Evolutionary conservation across 2,888 invertebrate genomes (phyloP), one percentile per base, ranked within the genome.

Genomic region (Cryptocephalus primarius): DNA sequence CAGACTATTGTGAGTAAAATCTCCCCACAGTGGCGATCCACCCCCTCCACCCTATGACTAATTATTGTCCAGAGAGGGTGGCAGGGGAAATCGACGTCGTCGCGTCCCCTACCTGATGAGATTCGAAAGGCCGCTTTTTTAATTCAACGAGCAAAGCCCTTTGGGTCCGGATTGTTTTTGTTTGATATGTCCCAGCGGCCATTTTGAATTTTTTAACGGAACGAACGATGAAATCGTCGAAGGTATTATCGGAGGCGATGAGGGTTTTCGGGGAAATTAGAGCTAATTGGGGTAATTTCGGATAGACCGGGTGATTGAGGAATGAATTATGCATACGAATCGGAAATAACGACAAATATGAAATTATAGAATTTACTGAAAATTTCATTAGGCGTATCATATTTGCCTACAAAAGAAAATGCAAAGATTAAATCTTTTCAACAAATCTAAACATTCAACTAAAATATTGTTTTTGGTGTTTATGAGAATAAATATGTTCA

Each of bases 41-140:
- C 65, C 64, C 22, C 22, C 22, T 22, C 22, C 22, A 22, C 64
- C 55, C 62, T 62, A 65, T 66, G 66, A 67, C 66, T 67, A 67
- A 67, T 67, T 67, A 66, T 60, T 66, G 66, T 64, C 65, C 65
- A 61, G 64, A 61, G 60, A 62, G 53, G 57, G 55, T 59, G 43
- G 33, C 49, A 13, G 40, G 40, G 40, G 22, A 22, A 22, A 22
- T 22, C 22, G 22, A 22, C 22, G 22, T 22, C 22, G 22, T 22
- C 22, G 22, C 45, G 39, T 56, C 61, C 63, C 62, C 56, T 55
- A 56, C 55, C 55, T 45, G 45, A 45, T 49, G 49, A 49, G 50
- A 50, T 47, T 50, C 39, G 48, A 46, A 52, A 49, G 49, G 43
- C 50, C 45, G 48, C 48, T 49, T 53, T 53, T 51, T 51, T 50